Evolutionary conservation across 2,113 vertebrate species (phyloP), one percentile per base, ranked within the genome.

Genomic region (Centropus bengalensis): DNA sequence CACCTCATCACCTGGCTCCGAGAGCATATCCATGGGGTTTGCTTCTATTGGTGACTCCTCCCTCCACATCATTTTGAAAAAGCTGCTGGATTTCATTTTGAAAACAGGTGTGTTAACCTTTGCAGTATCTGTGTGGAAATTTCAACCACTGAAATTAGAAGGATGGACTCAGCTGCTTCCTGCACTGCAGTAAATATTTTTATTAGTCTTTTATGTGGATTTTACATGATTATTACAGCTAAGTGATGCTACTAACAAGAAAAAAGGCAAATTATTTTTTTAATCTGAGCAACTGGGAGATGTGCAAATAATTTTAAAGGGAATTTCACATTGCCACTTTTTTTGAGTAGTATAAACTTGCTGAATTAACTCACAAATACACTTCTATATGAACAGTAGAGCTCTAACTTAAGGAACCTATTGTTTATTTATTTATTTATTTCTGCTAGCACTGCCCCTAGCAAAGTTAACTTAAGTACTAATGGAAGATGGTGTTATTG

Each of bases 81-180:
- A 99, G 75, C 98, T 99, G 52, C 98, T 99, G 94, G 99, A 99
- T 96, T 99, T 99, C 96, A 99, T 99, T 96, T 97, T 99, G 89
- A 99, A 99, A 94, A 99, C 99, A 94, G 99, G 99, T 99, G 32
- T 78, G 98, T 94, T 68, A 70, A 52, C n/a, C 28, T 76, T 47
- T 38, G 4, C 19, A 32, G 16, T 19, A 6, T 28, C 2, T n/a
- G 8, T 4, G 1, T 45, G 23, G 12, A 28, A 82, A 78, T 89
- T 88, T n/a, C 32, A 40, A 2, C 19, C 1, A 2, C 64, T 12
- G 49, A 74, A 44, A 71, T 12, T 13, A 45, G 33, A 68, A 76
- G 26, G 32, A 44, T 63, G 33, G 52, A 26, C n/a, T 73, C 28
- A 82, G 51, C 36, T 78, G 54, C 40, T 93, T 82, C 88, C 33